phyloP scores from a whole-genome alignment of 1,140 invertebrate genomes.

The Phymorhynchus buccinoides region DNA sequence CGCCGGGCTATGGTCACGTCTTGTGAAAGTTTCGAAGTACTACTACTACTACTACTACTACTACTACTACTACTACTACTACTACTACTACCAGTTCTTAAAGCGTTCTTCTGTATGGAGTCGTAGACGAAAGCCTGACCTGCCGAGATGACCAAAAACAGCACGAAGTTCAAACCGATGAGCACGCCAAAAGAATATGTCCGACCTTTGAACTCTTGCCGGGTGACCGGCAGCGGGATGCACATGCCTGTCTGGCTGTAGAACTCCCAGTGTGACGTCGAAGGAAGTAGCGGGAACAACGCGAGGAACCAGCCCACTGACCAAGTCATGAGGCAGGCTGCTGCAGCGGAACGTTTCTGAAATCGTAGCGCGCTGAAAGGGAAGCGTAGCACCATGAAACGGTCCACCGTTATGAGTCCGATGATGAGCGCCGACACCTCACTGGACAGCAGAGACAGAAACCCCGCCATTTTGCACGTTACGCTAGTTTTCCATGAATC shows the following conservation, averaged over 20 bases:
- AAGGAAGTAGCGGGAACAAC: not conserved
- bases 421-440: conserved; percentile 60
- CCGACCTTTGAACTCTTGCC: not conserved
- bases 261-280: not conserved
- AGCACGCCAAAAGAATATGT: not conserved
- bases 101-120: no score
- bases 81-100: no score
- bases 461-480: conserved; percentile 57
- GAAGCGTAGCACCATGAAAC: conserved; percentile 50
- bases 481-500: conserved; percentile 53
- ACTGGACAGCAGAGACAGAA: conserved; percentile 56
- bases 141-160: not conserved
- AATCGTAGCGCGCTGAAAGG: not conserved
- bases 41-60: no score
- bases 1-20: no score
- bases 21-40: no score
- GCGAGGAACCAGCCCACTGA: not conserved
- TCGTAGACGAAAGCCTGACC: not conserved
- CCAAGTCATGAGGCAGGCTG: not conserved
- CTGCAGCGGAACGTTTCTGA: not conserved
- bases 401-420: conserved; percentile 59
- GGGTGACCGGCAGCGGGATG: not conserved
- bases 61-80: no score
- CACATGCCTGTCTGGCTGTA: conserved; percentile 8
- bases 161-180: not conserved